phyloP scores from a whole-genome alignment of 2,888 invertebrate species.

The Cremastinae sp. region DNA sequence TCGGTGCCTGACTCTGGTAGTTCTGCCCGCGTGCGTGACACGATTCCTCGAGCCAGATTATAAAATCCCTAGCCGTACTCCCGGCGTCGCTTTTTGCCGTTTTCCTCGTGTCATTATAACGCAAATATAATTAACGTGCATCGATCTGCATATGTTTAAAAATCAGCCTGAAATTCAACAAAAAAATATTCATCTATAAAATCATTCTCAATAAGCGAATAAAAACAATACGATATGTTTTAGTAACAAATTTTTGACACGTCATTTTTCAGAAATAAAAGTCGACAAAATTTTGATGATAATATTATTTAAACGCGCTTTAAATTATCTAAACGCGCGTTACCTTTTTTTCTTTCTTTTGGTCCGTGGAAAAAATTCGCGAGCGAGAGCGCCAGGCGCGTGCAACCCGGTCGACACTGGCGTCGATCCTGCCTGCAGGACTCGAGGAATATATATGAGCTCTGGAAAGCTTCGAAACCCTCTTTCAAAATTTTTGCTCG shows the following conservation, averaged over 20 bases:
- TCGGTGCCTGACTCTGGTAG: slow-evolving; percentile 42
- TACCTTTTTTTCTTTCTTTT: too few species aligned
- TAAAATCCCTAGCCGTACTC: slow-evolving; percentile 32
- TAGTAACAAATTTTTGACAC: too few species aligned
- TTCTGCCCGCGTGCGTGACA: slow-evolving; percentile 50
- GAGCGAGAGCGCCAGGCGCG: slow-evolving; percentile 65
- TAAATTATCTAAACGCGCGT: too few species aligned
- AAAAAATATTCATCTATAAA: too few species aligned
- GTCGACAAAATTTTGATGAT: too few species aligned
- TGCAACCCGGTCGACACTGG: slow-evolving; percentile 70
- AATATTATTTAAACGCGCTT: too few species aligned
- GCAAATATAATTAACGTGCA: neutral
- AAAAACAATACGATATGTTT: too few species aligned
- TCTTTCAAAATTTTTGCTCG: neutral
- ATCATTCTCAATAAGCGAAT: too few species aligned
- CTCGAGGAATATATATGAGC: slow-evolving; percentile 9
- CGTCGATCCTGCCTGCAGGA: slow-evolving; percentile 63
- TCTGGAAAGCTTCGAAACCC: slow-evolving; percentile 7
- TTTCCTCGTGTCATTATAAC: neutral
- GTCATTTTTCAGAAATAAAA: too few species aligned
- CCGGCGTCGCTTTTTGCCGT: neutral
- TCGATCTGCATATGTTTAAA: neutral
- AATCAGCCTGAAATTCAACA: too few species aligned
- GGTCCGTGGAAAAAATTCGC: slow-evolving; percentile 4
- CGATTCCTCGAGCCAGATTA: slow-evolving; percentile 46